Base-by-base conservation (phyloP, 2,113 vertebrate species). In the Chlamydotis undulata region DNA sequence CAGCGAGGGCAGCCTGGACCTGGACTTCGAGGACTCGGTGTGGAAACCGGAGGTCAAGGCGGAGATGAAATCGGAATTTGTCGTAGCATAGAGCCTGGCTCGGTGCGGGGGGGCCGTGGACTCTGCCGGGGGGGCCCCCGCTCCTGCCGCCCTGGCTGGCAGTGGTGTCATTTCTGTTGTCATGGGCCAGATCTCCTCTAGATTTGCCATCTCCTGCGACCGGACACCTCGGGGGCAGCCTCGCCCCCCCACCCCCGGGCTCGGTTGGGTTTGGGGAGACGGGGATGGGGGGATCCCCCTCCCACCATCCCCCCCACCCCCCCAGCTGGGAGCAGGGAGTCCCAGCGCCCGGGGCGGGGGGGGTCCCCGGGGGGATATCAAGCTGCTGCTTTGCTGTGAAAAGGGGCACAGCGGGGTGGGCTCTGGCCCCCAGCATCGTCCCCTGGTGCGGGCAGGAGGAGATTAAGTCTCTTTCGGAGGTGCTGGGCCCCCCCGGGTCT, bases 31-130 rank as follows among this genome's bases (percentile, higher is more conserved):
- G 89, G 99, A 99, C 97, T 99, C 99, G 0, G 98, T 99, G 64
- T 99, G 99, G 99, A 99, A 99, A 94, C 99, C 99, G 1, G 99
- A 99, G 89, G 99, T 99, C 94, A 99, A 99, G 97, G 99, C 99
- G 6, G 99, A 99, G 97, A 97, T 99, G 97, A 99, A 99, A 98
- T 98, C 99, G 0, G 99, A 99, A 96, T 99, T 99, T 18, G 99
- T 99, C 83, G 98, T 99, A 98, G 99, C 99, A 96, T 99, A 98
- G 96, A 93, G 81, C 35, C 43, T 16, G 17, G 25, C 57, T 9
- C 26, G 19, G 11, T 10, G 65, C 24, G 12, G 19, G 23, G 24
- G 24, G 68, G 64, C 52, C 6, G 45, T 5, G 69, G 76, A 64
- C 59, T 56, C 50, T 43, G 61, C 35, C 5, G 50, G 24, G 41